Base-by-base conservation (phyloP, 2,797 vertebrate genomes). In the Dendrocincla fuliginosa region DNA sequence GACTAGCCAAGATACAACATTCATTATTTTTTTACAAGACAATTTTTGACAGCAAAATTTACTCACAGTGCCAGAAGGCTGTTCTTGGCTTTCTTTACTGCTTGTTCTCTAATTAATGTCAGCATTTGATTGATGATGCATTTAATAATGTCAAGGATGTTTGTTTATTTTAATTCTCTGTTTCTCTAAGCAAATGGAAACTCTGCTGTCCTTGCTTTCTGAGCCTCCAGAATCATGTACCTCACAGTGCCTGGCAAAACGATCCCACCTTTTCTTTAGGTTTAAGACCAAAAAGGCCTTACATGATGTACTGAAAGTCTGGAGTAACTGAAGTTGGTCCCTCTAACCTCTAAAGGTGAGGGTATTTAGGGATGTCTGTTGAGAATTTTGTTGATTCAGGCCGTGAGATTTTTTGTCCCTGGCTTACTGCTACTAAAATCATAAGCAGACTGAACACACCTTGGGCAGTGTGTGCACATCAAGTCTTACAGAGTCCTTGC, bases 391-490 rank as follows among this genome's bases (percentile, higher is more conserved):
- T 42, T 42, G 41, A 25, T 15, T 57, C 28, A 14, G 19, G 2
- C 28, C 33, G 9, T 30, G 42, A 18, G 25, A 2, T 86, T 60
- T 2, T 41, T 87, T 42, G 7, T 64, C 44, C 13, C 35, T 56
- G 37, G 3, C 19, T 2, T 23, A 13, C 28, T 69, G 64, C 39
- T 41, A 0, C 47, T 81, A 4, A 32, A 41, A 11, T 2, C 11
- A 11, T 0, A 7, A 53, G 8, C 1, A 55, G 57, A 30, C 41
- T 19, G 71, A 32, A 32, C 39, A 2, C 0, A 0, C 52, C 52
- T 57, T 28, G 81, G 32, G 47, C 46, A 69, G 46, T 5, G 6
- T 47, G 30, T 32, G 44, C 4, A 1, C 8, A 2, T 20, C 22
- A n/a, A n/a, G n/a, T 35, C 33, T 53, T 25, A 1, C 11, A 28